Base-by-base conservation (phyloP, 2,888 invertebrate genomes). In the Lycia hirtaria region DNA sequence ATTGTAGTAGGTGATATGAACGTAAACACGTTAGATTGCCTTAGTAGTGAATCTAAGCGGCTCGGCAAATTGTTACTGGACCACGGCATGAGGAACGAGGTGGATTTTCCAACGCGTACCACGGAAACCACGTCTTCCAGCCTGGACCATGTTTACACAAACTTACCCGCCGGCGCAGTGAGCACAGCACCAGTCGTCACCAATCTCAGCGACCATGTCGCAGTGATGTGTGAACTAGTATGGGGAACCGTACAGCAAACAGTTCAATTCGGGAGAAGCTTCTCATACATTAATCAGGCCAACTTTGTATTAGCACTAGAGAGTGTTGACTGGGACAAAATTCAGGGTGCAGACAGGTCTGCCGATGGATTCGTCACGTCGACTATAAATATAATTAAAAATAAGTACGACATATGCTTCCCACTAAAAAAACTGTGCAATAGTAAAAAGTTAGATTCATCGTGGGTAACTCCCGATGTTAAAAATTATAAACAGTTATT, bases 1-100 rank as follows among this genome's bases (percentile, higher is more conserved):
- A 7, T 58, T 0, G 37, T 58, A 6, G 44, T 49, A 6, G 53
- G 49, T 9, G 58, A 51, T 26, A 35, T 49, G 22, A 55, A 55
- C 7, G 15, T 55, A 3, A 37, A 55, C 9, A 33, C 22, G 12
- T 9, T 43, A 3, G 32, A 9, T 1, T 20, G 7, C 5, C 7
- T n/a, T 3, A 30, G 3, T 37, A 22, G 3, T n/a, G 43, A 32
- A 4, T 1, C 20, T 0, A 55, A 49, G 7, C 41, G 26, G 12
- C 14, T 55, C n/a, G 28, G 3, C 0, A 49, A 56, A 19, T 10
- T 49, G 20, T 12, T 55, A 17, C 19, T 28, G 6, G 15, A 33
- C 22, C 35, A 55, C 22, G 12, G 12, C 20, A 22, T 56, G 49
- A 7, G 4, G 12, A 56, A 56, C 30, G 15, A 37, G 4, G 49